Conservation (phyloP, 2,888 invertebrate species). For the Epinotia brunnichana region DNA sequence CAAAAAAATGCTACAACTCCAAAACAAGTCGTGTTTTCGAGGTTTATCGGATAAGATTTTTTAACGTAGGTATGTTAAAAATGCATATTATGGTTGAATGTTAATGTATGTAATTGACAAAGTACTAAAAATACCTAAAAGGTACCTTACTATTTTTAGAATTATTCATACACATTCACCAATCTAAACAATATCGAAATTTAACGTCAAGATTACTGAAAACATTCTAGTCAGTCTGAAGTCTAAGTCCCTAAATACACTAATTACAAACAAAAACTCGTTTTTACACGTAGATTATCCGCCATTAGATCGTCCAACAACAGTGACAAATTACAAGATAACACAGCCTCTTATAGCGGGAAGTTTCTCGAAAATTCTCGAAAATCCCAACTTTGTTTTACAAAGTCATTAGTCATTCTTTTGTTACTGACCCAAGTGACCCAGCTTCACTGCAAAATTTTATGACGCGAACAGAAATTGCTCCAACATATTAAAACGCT, state of each 20-base stretch:
- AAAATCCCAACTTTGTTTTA: slow-evolving; percentile 79
- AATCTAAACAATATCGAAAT: not conserved
- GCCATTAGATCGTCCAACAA: slow-evolving; percentile 8
- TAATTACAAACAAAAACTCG: not conserved
- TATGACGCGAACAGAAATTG: slow-evolving; percentile 77
- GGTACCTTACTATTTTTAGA: not conserved
- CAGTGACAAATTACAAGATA: slow-evolving; percentile 69
- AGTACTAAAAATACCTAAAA: not conserved
- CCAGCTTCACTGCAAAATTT: slow-evolving; percentile 73
- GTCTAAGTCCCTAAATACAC: not conserved
- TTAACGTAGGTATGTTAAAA: too few species aligned
- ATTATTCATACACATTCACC: not conserved
- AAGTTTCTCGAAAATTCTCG: slow-evolving; percentile 63
- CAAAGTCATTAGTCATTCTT: slow-evolving; percentile 81
- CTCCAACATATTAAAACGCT: slow-evolving; percentile 75
- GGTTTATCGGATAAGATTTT: too few species aligned
- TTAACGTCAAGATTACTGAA: too few species aligned
- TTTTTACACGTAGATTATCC: slow-evolving; percentile 25
- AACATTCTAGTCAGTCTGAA: not conserved
- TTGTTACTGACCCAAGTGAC: slow-evolving; percentile 74
- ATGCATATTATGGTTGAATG: too few species aligned
- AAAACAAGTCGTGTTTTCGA: too few species aligned
- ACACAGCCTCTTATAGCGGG: slow-evolving; percentile 67
- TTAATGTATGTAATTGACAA: too few species aligned
- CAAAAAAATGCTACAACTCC: too few species aligned